Evolutionary conservation across 2,797 vertebrate species (phyloP).

Genomic region (Caiman crocodilus): DNA sequence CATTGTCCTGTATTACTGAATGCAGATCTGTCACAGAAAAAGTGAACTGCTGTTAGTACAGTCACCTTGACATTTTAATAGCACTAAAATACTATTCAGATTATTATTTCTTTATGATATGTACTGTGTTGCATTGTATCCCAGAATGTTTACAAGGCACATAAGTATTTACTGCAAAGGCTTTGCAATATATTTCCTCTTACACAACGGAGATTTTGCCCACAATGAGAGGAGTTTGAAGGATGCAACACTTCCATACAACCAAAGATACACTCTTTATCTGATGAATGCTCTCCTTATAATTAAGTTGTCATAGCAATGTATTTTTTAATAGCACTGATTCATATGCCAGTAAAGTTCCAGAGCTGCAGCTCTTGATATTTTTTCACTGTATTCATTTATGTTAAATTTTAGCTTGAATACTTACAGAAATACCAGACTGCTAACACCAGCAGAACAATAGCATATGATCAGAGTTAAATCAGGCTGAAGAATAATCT

Average conservation of each 20-base stretch:
- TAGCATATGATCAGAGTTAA: not conserved
- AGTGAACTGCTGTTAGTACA: constrained; percentile 1
- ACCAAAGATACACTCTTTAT: constrained; percentile 1
- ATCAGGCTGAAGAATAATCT: not conserved
- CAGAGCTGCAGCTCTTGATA: constrained; percentile 11
- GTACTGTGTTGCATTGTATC: not conserved
- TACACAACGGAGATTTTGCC: constrained; percentile 34
- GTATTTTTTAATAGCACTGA: constrained; percentile 53
- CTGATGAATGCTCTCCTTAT: constrained; percentile 26
- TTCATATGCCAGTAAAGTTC: constrained; percentile 32
- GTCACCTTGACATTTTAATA: constrained; percentile 1
- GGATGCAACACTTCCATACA: not conserved
- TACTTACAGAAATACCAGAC: not conserved
- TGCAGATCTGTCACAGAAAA: constrained; percentile 25
- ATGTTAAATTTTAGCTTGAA: constrained; percentile 20
- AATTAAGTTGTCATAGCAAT: constrained; percentile 57
- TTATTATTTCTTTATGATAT: not conserved
- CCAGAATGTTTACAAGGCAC: not conserved
- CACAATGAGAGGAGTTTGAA: not conserved
- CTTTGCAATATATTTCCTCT: not conserved
- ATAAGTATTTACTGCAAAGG: not conserved
- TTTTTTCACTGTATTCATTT: not conserved
- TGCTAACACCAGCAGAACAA: not conserved
- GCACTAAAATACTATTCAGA: constrained; percentile 1
- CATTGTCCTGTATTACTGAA: constrained; percentile 3